Evolutionary conservation across 2,888 invertebrate species (phyloP), one percentile per base, ranked within the genome.

Genomic region (Lasioglossum pauxillum): DNA sequence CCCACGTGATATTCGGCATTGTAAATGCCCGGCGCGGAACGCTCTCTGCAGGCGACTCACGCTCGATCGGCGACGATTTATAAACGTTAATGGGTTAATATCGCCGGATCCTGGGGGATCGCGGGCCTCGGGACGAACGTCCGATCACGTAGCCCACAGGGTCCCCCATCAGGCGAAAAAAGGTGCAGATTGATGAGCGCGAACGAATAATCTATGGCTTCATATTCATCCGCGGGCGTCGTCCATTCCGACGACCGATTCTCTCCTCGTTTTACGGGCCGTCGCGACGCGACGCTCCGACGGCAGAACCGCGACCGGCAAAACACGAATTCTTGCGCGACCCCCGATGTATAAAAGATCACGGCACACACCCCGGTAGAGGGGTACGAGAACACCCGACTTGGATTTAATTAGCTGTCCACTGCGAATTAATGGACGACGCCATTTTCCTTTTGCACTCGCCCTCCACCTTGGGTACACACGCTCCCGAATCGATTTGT

Each of bases 61-160:
- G 91, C 89, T 74, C 84, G 88, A 82, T 85, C 91, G 89, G 88
- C 90, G 92, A 89, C 91, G 89, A 91, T 91, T 92, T 92, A 92
- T 91, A 90, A 91, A 90, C 92, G 92, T 91, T 92, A 92, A 92
- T 92, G 92, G 92, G 92, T 92, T 92, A 92, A 91, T 92, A 92
- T 92, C 90, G 90, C 76, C 87, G 89, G 86, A 86, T 90, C 88
- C 86, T 84, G 81, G 77, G 81, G 75, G 85, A 84, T 85, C 86
- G 80, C 71, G 77, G 83, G 64, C 80, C 75, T 78, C 87, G 84
- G 60, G 31, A 31, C 88, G 88, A 90, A 90, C 90, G 88, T 88
- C 90, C 88, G 90, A 90, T 86, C 92, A 90, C 89, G 90, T 87
- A 88, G 84, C 64, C 84, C 88, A 69, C 69, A 44, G 80, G 75